Evolutionary conservation across 1,140 invertebrate species (phyloP), one percentile per base, ranked within the genome.

Genomic region (Rhizoglyphus robini): DNA sequence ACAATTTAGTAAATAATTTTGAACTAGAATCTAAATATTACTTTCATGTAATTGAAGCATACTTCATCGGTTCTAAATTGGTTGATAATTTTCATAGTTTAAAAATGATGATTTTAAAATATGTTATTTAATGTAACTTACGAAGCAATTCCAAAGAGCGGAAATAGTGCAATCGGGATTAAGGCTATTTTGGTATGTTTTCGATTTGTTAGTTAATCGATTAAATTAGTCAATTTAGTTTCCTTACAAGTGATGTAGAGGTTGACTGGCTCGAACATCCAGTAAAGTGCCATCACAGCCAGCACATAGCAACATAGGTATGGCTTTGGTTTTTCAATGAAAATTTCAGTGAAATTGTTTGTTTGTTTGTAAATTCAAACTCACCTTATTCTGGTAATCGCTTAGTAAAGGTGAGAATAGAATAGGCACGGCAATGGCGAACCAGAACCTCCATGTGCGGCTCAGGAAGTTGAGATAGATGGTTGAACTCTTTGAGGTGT

Each of bases 141-240:
- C 54, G 67, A 69, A 36, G 73, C 63, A 25, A 89, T 81, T 1
- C 85, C 86, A 75, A 89, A 80, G 0, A 83, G 71, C 0, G 90
- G 90, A 72, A 90, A 89, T 0, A 90, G 74, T 0, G 89, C 83
- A 57, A 92, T 81, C 0, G 90, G 90, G n/a, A 93, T 75, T 69
- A 92, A 81, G 0, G 88, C 83, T 34, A n/a, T n/a, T n/a, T n/a
- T n/a, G n/a, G n/a, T n/a, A n/a, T n/a, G n/a, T n/a, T n/a, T n/a
- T n/a, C n/a, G n/a, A n/a, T n/a, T n/a, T n/a, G n/a, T n/a, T n/a
- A n/a, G n/a, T n/a, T n/a, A n/a, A n/a, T n/a, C n/a, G n/a, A n/a
- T n/a, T n/a, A n/a, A n/a, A n/a, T n/a, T n/a, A n/a, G n/a, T n/a
- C n/a, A n/a, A n/a, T n/a, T n/a, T n/a, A n/a, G n/a, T n/a, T n/a